phyloP scores from a whole-genome alignment of 2,797 vertebrate genomes.

The Acipenser ruthenus region DNA sequence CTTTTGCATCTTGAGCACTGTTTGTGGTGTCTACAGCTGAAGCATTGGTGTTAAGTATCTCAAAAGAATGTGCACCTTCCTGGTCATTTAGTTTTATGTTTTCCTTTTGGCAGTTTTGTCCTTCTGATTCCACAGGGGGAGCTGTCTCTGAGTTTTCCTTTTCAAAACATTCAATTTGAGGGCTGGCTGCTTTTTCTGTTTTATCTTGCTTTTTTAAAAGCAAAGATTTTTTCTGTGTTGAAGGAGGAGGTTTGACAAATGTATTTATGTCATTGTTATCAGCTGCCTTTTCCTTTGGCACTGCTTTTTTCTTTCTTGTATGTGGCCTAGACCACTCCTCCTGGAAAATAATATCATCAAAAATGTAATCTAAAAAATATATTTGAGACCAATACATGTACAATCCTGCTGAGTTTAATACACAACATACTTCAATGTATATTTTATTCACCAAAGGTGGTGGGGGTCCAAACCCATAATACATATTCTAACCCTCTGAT shows the following conservation, averaged over 20 bases:
- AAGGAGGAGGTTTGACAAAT: conserved; percentile 28
- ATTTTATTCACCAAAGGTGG: no score
- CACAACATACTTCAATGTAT: no score
- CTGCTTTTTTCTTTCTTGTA: conserved; percentile 32
- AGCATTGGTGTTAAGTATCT: conserved; percentile 6
- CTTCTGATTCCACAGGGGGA: neutral
- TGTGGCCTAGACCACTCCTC: conserved; percentile 32
- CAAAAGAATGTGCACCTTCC: neutral
- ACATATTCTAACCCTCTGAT: no score
- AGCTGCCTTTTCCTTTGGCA: conserved; percentile 28
- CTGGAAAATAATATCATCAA: conserved; percentile 24
- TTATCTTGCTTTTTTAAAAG: conserved; percentile 35
- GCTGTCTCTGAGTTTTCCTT: neutral
- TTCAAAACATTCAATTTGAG: neutral
- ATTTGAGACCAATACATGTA: no score
- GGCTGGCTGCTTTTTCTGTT: neutral
- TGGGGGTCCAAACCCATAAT: no score
- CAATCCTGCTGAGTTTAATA: no score
- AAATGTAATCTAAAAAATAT: no score
- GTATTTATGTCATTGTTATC: conserved; percentile 27
- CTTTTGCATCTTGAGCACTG: neutral
- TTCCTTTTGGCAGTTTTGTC: neutral
- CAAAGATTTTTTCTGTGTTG: conserved; percentile 39
- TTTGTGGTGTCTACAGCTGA: conserved; percentile 16
- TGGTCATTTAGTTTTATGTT: conserved; percentile 11